Evolutionary conservation across 2,113 vertebrate species (phyloP).

Genomic region (Acanthisitta chloris): DNA sequence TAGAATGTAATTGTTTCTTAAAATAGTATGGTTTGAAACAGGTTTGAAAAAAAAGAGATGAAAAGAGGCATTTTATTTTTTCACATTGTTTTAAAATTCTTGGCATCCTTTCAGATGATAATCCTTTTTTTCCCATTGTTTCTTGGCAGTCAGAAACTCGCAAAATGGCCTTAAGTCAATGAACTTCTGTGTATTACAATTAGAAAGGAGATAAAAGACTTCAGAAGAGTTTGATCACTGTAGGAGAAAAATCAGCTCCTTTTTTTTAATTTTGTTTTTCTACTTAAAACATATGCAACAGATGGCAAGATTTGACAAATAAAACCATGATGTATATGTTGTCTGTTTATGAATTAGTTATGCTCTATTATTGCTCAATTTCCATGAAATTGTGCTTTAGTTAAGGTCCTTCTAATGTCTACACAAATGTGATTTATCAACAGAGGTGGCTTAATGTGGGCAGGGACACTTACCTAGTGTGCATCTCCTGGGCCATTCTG

Average conservation of each 20-base stretch:
- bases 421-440: neutral
- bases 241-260: neutral
- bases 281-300: neutral
- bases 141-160: constrained; percentile 14
- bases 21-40: neutral
- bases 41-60: neutral
- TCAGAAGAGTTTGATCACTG: neutral
- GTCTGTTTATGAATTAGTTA: constrained; percentile 33
- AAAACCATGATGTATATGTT: neutral
- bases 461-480: neutral
- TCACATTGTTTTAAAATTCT: neutral
- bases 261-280: neutral
- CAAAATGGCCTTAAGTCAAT: constrained; percentile 22
- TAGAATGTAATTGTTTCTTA: constrained; percentile 33
- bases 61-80: neutral
- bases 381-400: neutral
- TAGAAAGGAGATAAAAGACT: neutral
- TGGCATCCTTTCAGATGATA: constrained; percentile 29
- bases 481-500: neutral
- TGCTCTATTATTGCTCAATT: neutral
- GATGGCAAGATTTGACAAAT: constrained; percentile 34
- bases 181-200: constrained; percentile 4
- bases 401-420: neutral
- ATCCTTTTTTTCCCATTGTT: constrained; percentile 32
- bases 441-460: neutral